Base-by-base conservation (phyloP, 2,888 invertebrate genomes). In the Drosophila buzzatii region DNA sequence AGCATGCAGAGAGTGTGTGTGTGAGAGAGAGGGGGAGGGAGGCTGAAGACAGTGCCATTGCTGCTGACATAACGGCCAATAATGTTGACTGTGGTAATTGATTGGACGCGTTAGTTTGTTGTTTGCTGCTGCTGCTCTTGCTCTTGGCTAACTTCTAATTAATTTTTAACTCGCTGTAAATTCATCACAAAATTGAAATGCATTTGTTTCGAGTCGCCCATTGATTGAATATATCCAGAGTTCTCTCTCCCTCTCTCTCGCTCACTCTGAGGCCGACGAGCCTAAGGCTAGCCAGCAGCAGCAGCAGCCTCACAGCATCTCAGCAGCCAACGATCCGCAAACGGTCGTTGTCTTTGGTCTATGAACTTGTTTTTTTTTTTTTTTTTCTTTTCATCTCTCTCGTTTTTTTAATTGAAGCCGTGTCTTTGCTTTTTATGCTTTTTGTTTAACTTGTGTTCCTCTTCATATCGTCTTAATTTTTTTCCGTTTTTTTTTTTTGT, bases 351-450 rank as follows among this genome's bases (percentile, higher is more conserved):
- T 81, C 81, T 79, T 77, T 84, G 82, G 87, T 87, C 87, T 85
- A 89, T 85, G 89, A 86, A 86, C 85, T 89, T 86, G 85, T 85
- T 85, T 85, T 84, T 86, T 81, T 85, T 82, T 23, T 23, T 23
- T 23, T 23, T 82, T 35, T 35, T 51, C 9, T 20, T 53, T 71
- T 74, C 68, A 74, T 61, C 73, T 79, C 51, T 57, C 53, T 58
- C 60, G 56, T 73, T 60, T 52, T 65, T 85, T 85, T 85, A 89
- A 86, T 87, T 85, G 85, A 87, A 84, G 87, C 84, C 80, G 79
- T 87, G 88, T 87, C 82, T 89, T 71, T 84, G 76, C 66, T 70
- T 73, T 72, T 75, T 70, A 73, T 82, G 70, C 57, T 63, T 76
- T 73, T 77, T 72, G 67, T 79, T 78, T 62, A 12, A 62, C 51